phyloP scores from a whole-genome alignment of 1,140 invertebrate species.

The Nixonia krombeini region DNA sequence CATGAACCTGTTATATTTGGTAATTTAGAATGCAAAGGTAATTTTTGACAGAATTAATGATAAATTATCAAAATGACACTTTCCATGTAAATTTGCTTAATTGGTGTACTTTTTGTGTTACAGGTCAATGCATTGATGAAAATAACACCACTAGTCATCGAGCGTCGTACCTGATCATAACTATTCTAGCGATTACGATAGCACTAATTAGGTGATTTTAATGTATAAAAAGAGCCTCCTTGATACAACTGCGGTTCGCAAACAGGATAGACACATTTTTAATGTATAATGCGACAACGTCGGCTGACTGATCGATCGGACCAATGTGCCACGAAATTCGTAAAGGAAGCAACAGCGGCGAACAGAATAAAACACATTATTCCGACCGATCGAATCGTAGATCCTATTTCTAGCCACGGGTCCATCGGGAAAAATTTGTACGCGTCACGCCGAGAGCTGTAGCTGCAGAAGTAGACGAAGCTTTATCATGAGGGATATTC shows the following conservation, averaged over 20 bases:
- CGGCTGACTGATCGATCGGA: constrained; percentile 41
- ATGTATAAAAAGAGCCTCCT: constrained; percentile 50
- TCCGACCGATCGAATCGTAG: constrained; percentile 51
- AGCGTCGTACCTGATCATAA: constrained; percentile 61
- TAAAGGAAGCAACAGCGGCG: constrained; percentile 24
- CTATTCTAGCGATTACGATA: constrained; percentile 54
- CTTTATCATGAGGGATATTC: constrained; percentile 3
- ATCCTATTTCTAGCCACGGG: constrained; percentile 53
- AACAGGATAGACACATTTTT: constrained; percentile 51
- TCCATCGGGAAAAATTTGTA: constrained; percentile 49
- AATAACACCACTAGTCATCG: constrained; percentile 54
- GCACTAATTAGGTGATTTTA: constrained; percentile 70
- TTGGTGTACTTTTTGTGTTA: constrained; percentile 32
- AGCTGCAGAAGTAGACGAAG: constrained; percentile 8
- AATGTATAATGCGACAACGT: constrained; percentile 41
- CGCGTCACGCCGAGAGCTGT: constrained; percentile 19
- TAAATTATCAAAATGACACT: too few species aligned
- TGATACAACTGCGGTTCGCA: constrained; percentile 39
- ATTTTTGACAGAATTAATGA: too few species aligned
- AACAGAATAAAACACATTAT: constrained; percentile 40
- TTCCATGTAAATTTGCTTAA: too few species aligned
- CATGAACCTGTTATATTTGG: too few species aligned
- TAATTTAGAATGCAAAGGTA: too few species aligned
- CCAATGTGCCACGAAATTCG: constrained; percentile 25
- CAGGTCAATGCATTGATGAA: constrained; percentile 69